Evolutionary conservation across 2,113 vertebrate genomes (phyloP), one percentile per base, ranked within the genome.

Genomic region (Notiomystis cincta): DNA sequence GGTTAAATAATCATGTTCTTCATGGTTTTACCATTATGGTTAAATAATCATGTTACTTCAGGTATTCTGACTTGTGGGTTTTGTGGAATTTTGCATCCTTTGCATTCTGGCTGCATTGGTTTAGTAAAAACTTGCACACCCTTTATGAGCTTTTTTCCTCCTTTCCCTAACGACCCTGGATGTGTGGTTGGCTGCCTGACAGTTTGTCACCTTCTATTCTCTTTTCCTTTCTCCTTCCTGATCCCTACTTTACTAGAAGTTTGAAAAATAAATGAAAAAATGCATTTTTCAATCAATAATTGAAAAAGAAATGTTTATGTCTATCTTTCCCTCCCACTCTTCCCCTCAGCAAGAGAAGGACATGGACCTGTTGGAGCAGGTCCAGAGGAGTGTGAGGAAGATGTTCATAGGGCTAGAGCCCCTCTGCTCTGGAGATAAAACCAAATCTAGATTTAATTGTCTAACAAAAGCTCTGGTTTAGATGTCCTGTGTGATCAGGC

Each of bases 91-190:
- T 54, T 72, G 27, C 16, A 12, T 76, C 42, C 50, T 93, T 66
- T 57, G 23, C 15, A 8, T 86, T 70, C 35, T 83, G 65, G 40
- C 33, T 40, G 11, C 2, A 11, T 60, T 70, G 77, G 27, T 65
- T 51, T 8, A 40, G 31, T 38, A 16, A 48, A 87, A 92, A 61
- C 12, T 37, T 37, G 19, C 6, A 13, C 8, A 15, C 13, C 3
- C 17, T 64, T 50, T 13, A 13, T 1, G 7, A 53, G 9, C 0
- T 37, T 71, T 47, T 57, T 30, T 28, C 8, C 6, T 76, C 7
- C 25, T 11, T 50, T 9, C 30, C 3, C 38, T 33, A 14, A 10
- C 6, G 37, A 4, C 3, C 2, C 4, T 58, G 27, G 3, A 15
- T 54, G 38, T 64, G 17, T 64, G 7, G 5, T 51, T 86, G 53